Evolutionary conservation across 2,797 vertebrate species (phyloP), one percentile per base, ranked within the genome.

Genomic region (Sebastes goodei): DNA sequence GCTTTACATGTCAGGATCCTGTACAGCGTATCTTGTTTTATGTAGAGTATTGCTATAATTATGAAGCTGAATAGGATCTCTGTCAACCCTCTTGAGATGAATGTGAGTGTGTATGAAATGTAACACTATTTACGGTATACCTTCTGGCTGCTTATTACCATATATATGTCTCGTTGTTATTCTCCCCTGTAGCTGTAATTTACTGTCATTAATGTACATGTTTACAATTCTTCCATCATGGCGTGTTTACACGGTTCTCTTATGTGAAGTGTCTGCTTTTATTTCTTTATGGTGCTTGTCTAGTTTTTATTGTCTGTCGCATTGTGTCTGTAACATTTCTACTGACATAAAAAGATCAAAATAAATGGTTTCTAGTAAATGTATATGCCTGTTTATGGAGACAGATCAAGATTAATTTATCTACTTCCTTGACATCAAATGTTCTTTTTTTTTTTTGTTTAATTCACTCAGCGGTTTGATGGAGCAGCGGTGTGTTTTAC

Each of bases 331-430:
- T 85, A 35, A 64, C 10, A 77, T 73, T 78, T 86, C 67, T 81
- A 53, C 46, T 83, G 60, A 80, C 65, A 46, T 92, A 74, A 88
- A 89, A 74, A 53, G 55, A 92, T 42, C 62, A 86, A 91, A 94
- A 95, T 93, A 94, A 94, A 94, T 71, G 15, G 49, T 88, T 90
- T 89, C 35, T 70, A 42, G 15, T 67, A 3, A 78, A 57, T 61
- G 42, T 27, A 55, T 7, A 5, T 20, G 27, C 8, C 2, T 67
- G 6, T 84, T 73, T 68, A 53, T 65, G 55, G 38, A 70, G 60
- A 80, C 25, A 2, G 56, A 78, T 70, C 62, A 27, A 74, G n/a
- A 73, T 68, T 8, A 33, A 57, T 69, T 68, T 33, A 59, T 65
- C 8, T 52, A 61, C 69, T 69, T 75, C 7, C 10, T 55, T 73